These are phyloP conservation scores for Cancer borealis DNA, from an alignment of 2,888 invertebrate species.

Conservation along the genomic window DNA sequence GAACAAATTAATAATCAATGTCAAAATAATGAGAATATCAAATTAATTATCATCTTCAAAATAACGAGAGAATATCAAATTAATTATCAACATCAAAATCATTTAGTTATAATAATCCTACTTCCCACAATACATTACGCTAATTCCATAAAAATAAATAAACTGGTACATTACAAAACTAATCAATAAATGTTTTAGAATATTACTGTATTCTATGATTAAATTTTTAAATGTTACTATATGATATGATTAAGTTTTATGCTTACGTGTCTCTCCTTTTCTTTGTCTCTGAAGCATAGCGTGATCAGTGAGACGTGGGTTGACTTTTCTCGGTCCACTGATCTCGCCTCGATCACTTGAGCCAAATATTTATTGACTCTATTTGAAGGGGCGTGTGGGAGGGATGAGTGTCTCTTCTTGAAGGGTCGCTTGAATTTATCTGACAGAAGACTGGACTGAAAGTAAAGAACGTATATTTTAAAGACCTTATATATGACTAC, in stretches of 20 bases:
- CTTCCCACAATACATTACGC: too few relatives aligned
- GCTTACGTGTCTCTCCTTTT: conserved; percentile 89
- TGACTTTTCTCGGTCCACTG: conserved; percentile 93
- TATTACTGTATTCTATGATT: too few relatives aligned
- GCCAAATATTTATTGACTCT: conserved; percentile 95
- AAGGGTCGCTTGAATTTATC: conserved; percentile 93
- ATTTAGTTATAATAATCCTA: not conserved
- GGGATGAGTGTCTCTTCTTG: conserved; percentile 92
- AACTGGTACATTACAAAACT: too few relatives aligned
- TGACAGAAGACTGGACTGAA: conserved; percentile 88
- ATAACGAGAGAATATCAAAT: not conserved
- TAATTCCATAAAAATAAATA: too few relatives aligned
- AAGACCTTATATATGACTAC: too few relatives aligned
- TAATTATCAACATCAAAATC: not conserved
- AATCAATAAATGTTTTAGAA: too few relatives aligned
- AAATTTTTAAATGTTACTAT: not conserved
- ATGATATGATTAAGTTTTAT: not conserved
- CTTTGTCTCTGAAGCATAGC: conserved; percentile 90
- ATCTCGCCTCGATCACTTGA: conserved; percentile 93
- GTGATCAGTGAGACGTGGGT: conserved; percentile 92
- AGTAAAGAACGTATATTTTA: not conserved
- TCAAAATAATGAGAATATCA: not conserved
- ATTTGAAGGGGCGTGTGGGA: conserved; percentile 91
- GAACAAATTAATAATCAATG: not conserved
- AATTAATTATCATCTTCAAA: not conserved